These are phyloP conservation scores for Antennarius striatus DNA, from an alignment of 2,113 vertebrate species.

Conservation along the genomic window DNA sequence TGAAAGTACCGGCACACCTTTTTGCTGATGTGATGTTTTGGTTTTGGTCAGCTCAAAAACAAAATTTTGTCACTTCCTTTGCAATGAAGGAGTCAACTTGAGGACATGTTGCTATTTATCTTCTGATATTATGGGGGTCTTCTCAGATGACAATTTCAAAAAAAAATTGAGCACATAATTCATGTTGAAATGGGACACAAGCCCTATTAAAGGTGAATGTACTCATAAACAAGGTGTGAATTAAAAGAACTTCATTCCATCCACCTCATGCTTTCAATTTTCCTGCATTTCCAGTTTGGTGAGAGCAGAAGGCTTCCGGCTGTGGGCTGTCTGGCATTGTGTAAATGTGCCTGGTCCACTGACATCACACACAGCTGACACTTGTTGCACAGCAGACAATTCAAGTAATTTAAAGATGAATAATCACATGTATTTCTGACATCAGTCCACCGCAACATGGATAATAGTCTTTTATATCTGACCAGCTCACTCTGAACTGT, in stretches of 20 bases:
- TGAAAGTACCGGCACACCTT: too few relatives aligned
- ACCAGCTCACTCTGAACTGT: conserved; percentile 15
- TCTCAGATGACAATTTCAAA: conserved; percentile 4
- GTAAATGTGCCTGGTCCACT: conserved; percentile 18
- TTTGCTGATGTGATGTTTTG: too few relatives aligned
- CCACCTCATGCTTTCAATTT: not conserved
- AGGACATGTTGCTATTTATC: not conserved
- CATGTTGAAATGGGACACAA: conserved; percentile 2
- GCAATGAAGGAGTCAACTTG: not conserved
- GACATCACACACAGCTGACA: not conserved
- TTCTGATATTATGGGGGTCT: not conserved
- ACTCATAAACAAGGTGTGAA: not conserved
- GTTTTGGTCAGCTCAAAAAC: not conserved
- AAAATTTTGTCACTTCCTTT: not conserved
- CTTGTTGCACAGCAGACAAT: not conserved
- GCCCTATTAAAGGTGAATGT: not conserved
- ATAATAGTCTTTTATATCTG: conserved; percentile 17
- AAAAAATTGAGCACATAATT: conserved; percentile 5
- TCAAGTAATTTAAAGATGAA: not conserved
- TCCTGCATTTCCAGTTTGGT: conserved; percentile 28
- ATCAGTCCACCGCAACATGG: not conserved
- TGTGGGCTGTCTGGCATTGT: not conserved
- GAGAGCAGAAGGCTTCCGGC: not conserved
- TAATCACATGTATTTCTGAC: not conserved
- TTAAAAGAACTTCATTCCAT: conserved; percentile 6